A percentile compares a stretch with the other conserved stretches of the same genome.
These are phyloP conservation scores for Beroe forskalii DNA, from an alignment of 37 sponge, comb jelly and placozoan genomes.

Conservation along the genomic window DNA sequence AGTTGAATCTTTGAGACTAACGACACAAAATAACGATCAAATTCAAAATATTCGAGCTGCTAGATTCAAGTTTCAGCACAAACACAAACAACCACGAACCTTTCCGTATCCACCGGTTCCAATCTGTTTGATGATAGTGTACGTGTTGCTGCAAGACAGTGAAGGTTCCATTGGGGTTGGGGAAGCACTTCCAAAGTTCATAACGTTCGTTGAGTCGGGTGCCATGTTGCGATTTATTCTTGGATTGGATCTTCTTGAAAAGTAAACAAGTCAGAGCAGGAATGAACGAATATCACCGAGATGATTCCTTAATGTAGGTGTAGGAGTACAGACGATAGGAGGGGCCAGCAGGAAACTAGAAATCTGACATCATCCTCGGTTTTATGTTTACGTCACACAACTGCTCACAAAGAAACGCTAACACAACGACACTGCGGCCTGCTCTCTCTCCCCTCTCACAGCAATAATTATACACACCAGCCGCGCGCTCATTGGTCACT, in stretches of 20 bases:
- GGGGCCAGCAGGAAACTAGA: conserved; percentile 38
- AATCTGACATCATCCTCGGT: conserved; percentile 46
- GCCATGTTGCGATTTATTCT: conserved; percentile 26
- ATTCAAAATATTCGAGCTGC: too few species aligned
- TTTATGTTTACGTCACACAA: conserved; percentile 1
- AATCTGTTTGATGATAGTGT: conserved; percentile 62
- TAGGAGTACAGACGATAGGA: not conserved
- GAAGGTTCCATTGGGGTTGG: conserved; percentile 42
- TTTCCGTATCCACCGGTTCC: conserved; percentile 60
- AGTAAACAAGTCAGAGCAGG: too few species aligned
- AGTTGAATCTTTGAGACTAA: too few species aligned
- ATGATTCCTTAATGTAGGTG: not conserved
- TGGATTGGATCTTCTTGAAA: not conserved
- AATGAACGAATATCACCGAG: not conserved
- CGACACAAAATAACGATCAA: too few species aligned
- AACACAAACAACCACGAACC: not conserved
- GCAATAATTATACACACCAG: conserved; percentile 10
- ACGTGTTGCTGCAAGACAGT: conserved; percentile 50
- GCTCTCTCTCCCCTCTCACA: conserved; percentile 53
- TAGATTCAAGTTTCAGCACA: too few species aligned
- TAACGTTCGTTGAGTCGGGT: conserved; percentile 49
- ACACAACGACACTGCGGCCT: conserved; percentile 12
- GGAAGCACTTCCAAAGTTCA: conserved; percentile 26
- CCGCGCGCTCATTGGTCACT: conserved; percentile 42
- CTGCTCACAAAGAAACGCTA: conserved; percentile 23